These are phyloP conservation scores for Hypocryptadius cinnamomeus DNA, from an alignment of 2,113 vertebrate species.

Conservation along the genomic window DNA sequence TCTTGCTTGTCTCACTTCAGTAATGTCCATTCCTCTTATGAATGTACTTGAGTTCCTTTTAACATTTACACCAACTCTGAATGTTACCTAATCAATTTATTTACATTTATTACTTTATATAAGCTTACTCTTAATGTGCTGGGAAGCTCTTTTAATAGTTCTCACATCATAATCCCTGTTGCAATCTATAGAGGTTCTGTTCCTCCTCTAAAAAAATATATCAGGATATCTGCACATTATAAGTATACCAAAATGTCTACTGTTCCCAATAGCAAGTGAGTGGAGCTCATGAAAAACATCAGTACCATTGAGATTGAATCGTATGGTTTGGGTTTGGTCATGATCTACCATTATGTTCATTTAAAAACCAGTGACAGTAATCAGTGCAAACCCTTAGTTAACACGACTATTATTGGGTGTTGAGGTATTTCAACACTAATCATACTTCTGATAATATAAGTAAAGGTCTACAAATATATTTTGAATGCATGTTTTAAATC, in stretches of 20 bases:
- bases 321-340: not conserved
- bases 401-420: not conserved
- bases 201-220: not conserved
- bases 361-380: not conserved
- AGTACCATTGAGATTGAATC: not conserved
- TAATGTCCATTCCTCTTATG: not conserved
- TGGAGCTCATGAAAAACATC: not conserved
- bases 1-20: not conserved
- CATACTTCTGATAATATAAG: not conserved
- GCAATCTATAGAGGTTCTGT: not conserved
- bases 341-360: not conserved
- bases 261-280: not conserved
- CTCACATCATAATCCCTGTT: not conserved
- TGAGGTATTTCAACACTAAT: not conserved
- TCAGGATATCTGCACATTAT: not conserved
- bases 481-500: not conserved
- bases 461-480: not conserved
- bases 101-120: not conserved
- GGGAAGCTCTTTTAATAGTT: not conserved
- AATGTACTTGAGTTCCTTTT: not conserved
- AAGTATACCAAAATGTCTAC: not conserved
- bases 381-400: not conserved
- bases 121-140: not conserved
- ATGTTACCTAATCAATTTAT: not conserved
- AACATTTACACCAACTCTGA: not conserved